Base-by-base conservation (phyloP, 1,140 invertebrate genomes). In the Drosophila punjabiensis region DNA sequence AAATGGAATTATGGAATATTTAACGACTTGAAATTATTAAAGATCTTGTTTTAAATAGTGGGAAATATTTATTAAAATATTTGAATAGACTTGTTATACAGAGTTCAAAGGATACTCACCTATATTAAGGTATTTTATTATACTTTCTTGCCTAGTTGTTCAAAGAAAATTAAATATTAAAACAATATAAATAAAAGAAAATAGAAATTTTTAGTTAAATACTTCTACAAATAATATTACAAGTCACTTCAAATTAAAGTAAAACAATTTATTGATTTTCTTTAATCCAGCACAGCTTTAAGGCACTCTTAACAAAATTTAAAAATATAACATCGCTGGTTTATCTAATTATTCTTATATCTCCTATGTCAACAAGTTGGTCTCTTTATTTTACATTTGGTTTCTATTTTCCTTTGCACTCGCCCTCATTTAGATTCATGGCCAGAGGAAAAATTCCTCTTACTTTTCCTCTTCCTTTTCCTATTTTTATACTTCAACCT, bases 361-460 rank as follows among this genome's bases (percentile, higher is more conserved):
- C 8, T 59, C 39, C 45, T 20, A 20, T 16, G 16, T 13, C 53
- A 55, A 58, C 33, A 41, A 41, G 33, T 7, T 32, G 13, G 28
- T n/a, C 13, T 41, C 24, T 76, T 47, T 68, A 59, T 75, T 64
- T 60, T 55, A 43, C 20, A 35, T 53, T 47, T n/a, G 5, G 8
- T 65, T 24, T 47, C 20, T 66, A 24, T 52, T 48, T 59, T 52
- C 6, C 13, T 41, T 13, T 28, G 41, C 5, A 18, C 16, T 35
- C 32, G 24, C 37, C 48, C 35, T 61, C 33, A 62, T 75, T 76
- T 58, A 35, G 30, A 47, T 61, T 53, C 56, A 58, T 62, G 18
- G n/a, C 55, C 55, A 2, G 20, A 7, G 20, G 55, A 58, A n/a
- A 28, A 28, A 9, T 28, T 56, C 9, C 14, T 58, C 14, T n/a